These are phyloP conservation scores for Pitta sordida DNA, from an alignment of 2,113 vertebrate species.

Conservation along the genomic window DNA sequence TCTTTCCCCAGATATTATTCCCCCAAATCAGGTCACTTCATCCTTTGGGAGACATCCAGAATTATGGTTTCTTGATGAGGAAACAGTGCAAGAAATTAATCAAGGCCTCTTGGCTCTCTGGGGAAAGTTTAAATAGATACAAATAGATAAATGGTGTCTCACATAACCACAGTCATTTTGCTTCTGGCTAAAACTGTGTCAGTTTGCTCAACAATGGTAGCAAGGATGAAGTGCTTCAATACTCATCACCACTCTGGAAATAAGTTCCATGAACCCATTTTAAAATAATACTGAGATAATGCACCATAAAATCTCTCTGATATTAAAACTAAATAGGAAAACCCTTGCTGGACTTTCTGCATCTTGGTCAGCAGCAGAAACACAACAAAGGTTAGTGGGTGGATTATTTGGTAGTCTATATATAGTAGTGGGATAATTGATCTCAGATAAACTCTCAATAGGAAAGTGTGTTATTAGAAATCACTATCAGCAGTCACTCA, in stretches of 20 bases:
- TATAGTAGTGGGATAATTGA: background rate
- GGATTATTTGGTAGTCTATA: background rate
- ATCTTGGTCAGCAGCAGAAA: background rate
- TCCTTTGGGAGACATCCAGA: constrained; percentile 1
- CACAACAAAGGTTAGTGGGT: background rate
- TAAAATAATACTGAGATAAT: background rate
- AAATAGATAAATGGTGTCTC: background rate
- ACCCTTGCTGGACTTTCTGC: background rate
- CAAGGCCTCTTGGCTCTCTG: background rate
- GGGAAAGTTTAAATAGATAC: background rate
- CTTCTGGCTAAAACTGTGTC: background rate
- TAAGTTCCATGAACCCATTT: background rate
- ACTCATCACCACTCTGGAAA: background rate
- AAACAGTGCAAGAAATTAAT: constrained; percentile 1
- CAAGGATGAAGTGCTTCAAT: background rate
- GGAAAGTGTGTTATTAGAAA: background rate
- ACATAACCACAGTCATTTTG: background rate
- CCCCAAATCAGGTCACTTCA: background rate
- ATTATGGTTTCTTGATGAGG: constrained; percentile 6
- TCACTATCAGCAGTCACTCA: background rate
- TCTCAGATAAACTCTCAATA: background rate
- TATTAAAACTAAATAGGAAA: background rate
- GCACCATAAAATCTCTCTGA: background rate
- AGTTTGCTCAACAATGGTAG: background rate
- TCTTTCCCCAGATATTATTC: background rate